Conservation (phyloP, 2,888 invertebrate species). For the Craniophora ligustri region DNA sequence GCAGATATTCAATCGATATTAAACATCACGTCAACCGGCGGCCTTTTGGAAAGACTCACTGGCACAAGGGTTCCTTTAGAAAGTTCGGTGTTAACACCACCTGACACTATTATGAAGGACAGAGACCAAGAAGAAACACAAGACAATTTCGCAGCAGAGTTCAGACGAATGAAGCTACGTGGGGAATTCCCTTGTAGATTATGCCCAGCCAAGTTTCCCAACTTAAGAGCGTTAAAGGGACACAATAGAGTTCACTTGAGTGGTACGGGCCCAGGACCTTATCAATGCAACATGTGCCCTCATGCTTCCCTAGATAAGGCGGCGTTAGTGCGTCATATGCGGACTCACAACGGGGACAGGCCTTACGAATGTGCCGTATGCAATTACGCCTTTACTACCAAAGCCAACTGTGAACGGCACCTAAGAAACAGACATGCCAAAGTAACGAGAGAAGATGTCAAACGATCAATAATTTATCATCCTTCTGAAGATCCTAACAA, state of each 20-base stretch:
- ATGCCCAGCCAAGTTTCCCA: conserved; percentile 96
- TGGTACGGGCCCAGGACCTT: conserved; percentile 93
- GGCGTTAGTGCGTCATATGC: conserved; percentile 96
- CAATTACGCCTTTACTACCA: conserved; percentile 98
- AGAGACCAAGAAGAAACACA: conserved; percentile 91
- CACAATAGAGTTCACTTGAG: conserved; percentile 96
- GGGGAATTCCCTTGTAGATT: conserved; percentile 97
- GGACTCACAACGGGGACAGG: conserved; percentile 98
- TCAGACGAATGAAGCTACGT: conserved; percentile 95
- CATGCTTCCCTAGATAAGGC: conserved; percentile 97
- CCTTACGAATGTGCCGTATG: conserved; percentile 98
- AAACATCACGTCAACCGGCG: conserved; percentile 92
- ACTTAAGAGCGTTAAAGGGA: conserved; percentile 96
- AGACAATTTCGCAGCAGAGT: conserved; percentile 94
- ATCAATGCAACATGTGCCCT: conserved; percentile 97
- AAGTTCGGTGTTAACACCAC: conserved; percentile 80
- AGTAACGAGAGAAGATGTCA: conserved; percentile 95
- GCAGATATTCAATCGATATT: conserved; percentile 96
- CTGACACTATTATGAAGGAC: conserved; percentile 79
- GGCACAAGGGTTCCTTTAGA: conserved; percentile 80
- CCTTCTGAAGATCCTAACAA: conserved; percentile 95
- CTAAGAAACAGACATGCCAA: conserved; percentile 97
- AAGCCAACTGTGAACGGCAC: conserved; percentile 98
- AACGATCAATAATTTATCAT: conserved; percentile 95
- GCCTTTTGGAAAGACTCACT: conserved; percentile 90